Percentiles rank a stretch among this genome's conserved stretches.
Conservation (phyloP, 2,113 vertebrate species). For the Sprattus sprattus region DNA sequence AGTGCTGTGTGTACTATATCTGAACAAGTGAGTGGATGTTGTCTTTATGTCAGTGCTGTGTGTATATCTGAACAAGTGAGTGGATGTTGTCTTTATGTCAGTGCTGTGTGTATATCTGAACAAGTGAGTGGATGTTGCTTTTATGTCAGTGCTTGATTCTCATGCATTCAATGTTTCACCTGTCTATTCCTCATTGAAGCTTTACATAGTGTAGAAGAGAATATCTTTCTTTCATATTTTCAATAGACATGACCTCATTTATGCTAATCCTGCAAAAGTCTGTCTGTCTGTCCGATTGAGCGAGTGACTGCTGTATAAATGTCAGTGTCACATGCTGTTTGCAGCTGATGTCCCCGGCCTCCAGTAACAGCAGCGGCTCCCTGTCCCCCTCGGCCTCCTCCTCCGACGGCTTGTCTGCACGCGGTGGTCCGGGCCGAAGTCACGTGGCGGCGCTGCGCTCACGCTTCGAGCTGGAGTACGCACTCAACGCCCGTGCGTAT, state of each 20-base stretch:
- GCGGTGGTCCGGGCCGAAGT: conserved; percentile 81
- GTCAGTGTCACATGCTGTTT: neutral
- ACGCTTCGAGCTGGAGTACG: conserved; percentile 87
- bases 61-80: no score
- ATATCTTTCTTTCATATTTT: no score
- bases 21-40: neutral
- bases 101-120: neutral
- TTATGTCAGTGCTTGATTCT: neutral
- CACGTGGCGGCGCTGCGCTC: conserved; percentile 85
- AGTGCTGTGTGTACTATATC: no score
- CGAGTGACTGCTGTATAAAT: no score
- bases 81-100: neutral
- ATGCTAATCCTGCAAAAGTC: no score
- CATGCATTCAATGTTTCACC: neutral
- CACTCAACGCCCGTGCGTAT: conserved; percentile 78
- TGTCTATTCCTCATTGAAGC: neutral
- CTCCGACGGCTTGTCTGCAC: conserved; percentile 79
- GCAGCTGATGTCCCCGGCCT: conserved; percentile 91
- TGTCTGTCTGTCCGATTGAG: neutral
- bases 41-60: neutral
- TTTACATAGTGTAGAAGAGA: no score
- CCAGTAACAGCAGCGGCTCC: conserved; percentile 92
- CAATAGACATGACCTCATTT: no score
- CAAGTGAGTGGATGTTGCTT: neutral
- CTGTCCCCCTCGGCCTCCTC: conserved; percentile 89